These are phyloP conservation scores for Clostera curtula DNA, from an alignment of 2,888 invertebrate genomes.

Conservation along the genomic window DNA sequence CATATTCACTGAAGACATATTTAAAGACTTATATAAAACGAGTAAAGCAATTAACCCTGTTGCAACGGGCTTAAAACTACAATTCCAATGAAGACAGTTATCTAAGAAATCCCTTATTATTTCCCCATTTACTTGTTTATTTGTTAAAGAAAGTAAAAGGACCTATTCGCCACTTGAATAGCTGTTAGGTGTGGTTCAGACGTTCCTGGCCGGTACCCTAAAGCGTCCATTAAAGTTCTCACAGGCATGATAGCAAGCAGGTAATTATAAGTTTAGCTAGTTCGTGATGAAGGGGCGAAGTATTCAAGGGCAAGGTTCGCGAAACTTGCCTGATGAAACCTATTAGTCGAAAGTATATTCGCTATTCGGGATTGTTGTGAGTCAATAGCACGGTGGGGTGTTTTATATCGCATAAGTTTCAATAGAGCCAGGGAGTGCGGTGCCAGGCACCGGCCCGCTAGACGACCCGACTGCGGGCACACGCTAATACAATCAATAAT, in stretches of 20 bases:
- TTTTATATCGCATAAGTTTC: conserved; percentile 56
- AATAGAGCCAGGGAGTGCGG: conserved; percentile 35
- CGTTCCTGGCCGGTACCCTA: no score
- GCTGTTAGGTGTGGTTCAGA: no score
- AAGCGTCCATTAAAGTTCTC: no score
- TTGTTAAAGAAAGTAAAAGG: no score
- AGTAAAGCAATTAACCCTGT: no score
- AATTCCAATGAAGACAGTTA: no score
- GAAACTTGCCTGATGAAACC: conserved; percentile 63
- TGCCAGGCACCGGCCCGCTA: conserved; percentile 50
- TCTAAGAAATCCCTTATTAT: no score
- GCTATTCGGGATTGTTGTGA: conserved; percentile 55
- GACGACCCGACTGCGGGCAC: conserved; percentile 42
- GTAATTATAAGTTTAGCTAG: conserved; percentile 24
- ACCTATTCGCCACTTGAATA: no score
- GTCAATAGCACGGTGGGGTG: conserved; percentile 53
- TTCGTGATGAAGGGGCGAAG: conserved; percentile 32
- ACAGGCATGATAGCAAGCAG: conserved; percentile 19
- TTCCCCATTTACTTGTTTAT: no score
- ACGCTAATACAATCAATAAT: conserved; percentile 67
- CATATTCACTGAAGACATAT: no score
- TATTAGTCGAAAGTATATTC: conserved; percentile 57
- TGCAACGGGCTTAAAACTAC: no score
- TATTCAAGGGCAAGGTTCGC: conserved; percentile 58
- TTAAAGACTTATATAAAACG: no score